Evolutionary conservation across 92 coral and sea anemone species (phyloP).

Genomic region (Anthopleura xanthogrammica): DNA sequence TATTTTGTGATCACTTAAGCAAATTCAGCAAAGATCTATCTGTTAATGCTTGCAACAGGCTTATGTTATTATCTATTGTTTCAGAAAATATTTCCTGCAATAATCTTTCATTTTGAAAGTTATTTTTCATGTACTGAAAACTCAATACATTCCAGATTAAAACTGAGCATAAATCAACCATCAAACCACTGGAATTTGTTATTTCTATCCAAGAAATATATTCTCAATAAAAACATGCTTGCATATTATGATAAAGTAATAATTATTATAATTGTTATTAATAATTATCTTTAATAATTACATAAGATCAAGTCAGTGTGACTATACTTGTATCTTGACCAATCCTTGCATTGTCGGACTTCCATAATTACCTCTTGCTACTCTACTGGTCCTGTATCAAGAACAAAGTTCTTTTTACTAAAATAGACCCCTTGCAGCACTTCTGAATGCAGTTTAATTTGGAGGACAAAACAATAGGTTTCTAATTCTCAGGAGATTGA

Average conservation of each 20-base stretch:
- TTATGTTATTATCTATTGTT: neutral
- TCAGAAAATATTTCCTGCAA: slow-evolving; percentile 3
- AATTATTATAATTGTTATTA: slow-evolving; percentile 25
- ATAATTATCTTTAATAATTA: slow-evolving; percentile 11
- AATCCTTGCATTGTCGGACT: slow-evolving; percentile 86
- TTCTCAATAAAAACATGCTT: slow-evolving; percentile 31
- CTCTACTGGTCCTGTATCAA: slow-evolving; percentile 63
- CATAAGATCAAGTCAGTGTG: slow-evolving; percentile 21
- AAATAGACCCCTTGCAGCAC: neutral
- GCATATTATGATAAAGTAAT: slow-evolving; percentile 22
- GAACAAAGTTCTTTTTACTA: neutral
- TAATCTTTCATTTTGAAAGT: slow-evolving; percentile 1
- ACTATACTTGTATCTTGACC: slow-evolving; percentile 86
- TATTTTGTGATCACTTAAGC: too few species aligned
- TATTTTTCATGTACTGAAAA: neutral
- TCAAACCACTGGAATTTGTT: neutral
- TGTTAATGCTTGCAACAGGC: neutral
- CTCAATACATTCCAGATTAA: neutral
- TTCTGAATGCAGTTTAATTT: too few species aligned
- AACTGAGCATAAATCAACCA: slow-evolving; percentile 6
- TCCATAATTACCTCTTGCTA: slow-evolving; percentile 68
- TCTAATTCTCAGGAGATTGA: too few species aligned
- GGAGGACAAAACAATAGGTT: too few species aligned
- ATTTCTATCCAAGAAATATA: slow-evolving; percentile 19
- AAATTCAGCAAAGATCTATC: too few species aligned